Evolutionary conservation across 2,888 invertebrate genomes (phyloP).

Genomic region (Drosophila conformis): DNA sequence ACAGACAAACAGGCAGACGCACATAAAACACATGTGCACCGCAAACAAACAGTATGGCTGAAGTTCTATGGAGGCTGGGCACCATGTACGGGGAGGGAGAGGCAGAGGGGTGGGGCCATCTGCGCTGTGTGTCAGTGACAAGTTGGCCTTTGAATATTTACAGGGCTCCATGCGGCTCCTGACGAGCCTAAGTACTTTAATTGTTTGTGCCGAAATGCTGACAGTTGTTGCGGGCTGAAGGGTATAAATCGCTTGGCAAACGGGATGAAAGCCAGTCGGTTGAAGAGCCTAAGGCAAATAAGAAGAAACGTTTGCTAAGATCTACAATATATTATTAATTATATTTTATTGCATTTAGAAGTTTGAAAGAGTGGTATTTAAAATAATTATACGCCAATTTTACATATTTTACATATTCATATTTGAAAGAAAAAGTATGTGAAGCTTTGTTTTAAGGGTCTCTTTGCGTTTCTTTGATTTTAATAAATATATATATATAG

Average conservation of each 20-base stretch:
- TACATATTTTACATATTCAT: neutral
- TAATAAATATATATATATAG: neutral
- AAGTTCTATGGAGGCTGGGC: constrained; percentile 17
- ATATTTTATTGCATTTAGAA: neutral
- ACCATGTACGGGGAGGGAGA: too few relatives aligned
- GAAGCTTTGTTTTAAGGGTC: neutral
- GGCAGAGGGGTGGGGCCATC: neutral
- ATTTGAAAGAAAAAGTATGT: neutral
- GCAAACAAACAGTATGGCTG: constrained; percentile 71
- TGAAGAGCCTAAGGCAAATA: constrained; percentile 1
- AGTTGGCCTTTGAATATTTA: constrained; percentile 69
- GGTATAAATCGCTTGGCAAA: neutral
- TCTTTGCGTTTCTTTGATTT: neutral
- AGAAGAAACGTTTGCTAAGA: neutral
- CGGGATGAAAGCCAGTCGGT: neutral
- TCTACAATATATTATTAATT: neutral
- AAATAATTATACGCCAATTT: neutral
- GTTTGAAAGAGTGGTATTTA: neutral
- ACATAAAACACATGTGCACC: constrained; percentile 79
- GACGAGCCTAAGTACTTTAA: constrained; percentile 67
- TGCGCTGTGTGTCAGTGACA: constrained; percentile 58
- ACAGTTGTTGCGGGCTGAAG: constrained; percentile 2
- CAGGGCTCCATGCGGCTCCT: constrained; percentile 36
- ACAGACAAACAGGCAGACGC: constrained; percentile 76
- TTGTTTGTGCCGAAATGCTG: constrained; percentile 61